Conservation (phyloP, 2,888 invertebrate genomes). For the Tuta absoluta region DNA sequence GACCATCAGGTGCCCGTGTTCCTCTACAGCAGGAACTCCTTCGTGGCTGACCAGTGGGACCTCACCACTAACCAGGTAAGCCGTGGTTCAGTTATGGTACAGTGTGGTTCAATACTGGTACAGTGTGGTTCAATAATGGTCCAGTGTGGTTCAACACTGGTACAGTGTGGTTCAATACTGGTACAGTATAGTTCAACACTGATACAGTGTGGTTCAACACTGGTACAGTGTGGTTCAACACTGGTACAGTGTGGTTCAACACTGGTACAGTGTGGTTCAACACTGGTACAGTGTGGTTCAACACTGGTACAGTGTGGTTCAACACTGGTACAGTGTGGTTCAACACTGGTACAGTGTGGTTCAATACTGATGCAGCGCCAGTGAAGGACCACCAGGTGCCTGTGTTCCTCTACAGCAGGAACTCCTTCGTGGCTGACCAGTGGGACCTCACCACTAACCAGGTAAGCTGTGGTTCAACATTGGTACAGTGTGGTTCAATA, state of each 20-base stretch:
- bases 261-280: too few relatives aligned
- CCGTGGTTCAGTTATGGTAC: background rate
- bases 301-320: too few relatives aligned
- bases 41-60: conserved; percentile 88
- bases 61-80: conserved; percentile 89
- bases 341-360: too few relatives aligned
- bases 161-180: too few relatives aligned
- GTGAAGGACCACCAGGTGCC: conserved; percentile 91
- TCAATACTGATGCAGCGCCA: conserved; percentile 70
- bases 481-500: too few relatives aligned
- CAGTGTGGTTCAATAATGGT: too few relatives aligned
- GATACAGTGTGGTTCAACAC: conserved; percentile 53
- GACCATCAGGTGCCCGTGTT: conserved; percentile 92
- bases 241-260: too few relatives aligned
- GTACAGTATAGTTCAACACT: too few relatives aligned
- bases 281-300: too few relatives aligned
- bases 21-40: conserved; percentile 84
- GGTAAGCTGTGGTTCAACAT: conserved; percentile 69
- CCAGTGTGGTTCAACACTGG: too few relatives aligned
- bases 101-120: too few relatives aligned
- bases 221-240: conserved; percentile 76
- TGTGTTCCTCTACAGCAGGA: conserved; percentile 86
- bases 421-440: conserved; percentile 84
- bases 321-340: too few relatives aligned
- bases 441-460: conserved; percentile 93